Evolutionary conservation across 2,797 vertebrate genomes (phyloP), one percentile per base, ranked within the genome.

Genomic region (Australoheros facetus): DNA sequence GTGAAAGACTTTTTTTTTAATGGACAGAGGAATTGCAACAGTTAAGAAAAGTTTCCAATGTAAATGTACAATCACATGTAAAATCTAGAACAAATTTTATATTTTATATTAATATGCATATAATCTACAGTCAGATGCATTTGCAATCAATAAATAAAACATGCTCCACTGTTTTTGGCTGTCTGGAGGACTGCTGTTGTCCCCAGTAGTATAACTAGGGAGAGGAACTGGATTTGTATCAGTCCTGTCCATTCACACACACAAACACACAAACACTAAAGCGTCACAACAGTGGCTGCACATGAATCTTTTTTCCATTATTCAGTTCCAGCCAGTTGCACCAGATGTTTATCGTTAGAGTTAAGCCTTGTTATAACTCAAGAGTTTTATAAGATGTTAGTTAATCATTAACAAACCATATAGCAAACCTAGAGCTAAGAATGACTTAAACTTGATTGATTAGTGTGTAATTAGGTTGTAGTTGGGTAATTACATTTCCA

Each of bases 71-170:
- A 62, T 79, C 48, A 28, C 17, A 1, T 17, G 30, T 19, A 32
- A 54, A 72, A 77, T 57, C 37, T 30, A 48, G 72, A 30, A 37
- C 71, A 55, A 23, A 3, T 10, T 73, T 57, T 64, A 30, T 69
- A 19, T 48, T 30, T 45, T 56, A 55, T 48, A 57, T 28, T 11
- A 9, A 70, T 17, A 14, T 37, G 10, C 4, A 34, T 19, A 28
- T 11, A 56, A 42, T 45, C 53, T 71, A 79, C 28, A 79, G 51
- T 57, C 54, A 58, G 55, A 17, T 79, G 51, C 53, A 53, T 81
- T 75, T 84, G 13, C 21, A 80, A 78, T 86, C 79, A 84, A 70
- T 84, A 56, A 53, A 34, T 58, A 54, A 51, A 73, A 60, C 75
- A 82, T 39, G 62, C 57, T 79, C 58, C 60, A 28, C 74, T 74